phyloP scores from a whole-genome alignment of 2,888 invertebrate genomes.

The Sarcophaga variegata region DNA sequence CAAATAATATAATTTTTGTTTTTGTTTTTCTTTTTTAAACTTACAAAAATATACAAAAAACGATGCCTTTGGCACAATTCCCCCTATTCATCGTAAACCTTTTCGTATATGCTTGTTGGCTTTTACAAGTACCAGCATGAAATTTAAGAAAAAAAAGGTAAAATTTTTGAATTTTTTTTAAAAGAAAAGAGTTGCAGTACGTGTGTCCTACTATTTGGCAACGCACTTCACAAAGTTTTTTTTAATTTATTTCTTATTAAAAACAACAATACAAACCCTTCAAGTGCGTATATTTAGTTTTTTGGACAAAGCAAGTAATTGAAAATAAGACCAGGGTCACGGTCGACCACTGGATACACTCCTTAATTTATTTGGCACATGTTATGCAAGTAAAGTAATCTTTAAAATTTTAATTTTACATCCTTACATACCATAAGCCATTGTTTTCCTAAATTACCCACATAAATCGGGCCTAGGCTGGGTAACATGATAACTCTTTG shows the following conservation, averaged over 20 bases:
- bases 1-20: constrained; percentile 41
- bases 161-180: background rate
- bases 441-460: too few species aligned
- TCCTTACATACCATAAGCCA: too few species aligned
- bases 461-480: too few species aligned
- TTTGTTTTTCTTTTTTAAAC: background rate
- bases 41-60: background rate
- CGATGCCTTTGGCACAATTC: constrained; percentile 43
- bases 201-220: constrained; percentile 48
- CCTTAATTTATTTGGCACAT: too few species aligned
- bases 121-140: constrained; percentile 23
- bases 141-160: background rate
- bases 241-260: background rate
- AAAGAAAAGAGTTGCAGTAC: constrained; percentile 37
- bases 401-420: too few species aligned
- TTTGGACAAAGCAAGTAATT: background rate
- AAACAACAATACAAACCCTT: background rate
- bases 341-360: too few species aligned
- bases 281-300: constrained; percentile 4
- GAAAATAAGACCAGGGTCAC: background rate
- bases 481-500: too few species aligned
- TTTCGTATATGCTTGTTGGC: constrained; percentile 14
- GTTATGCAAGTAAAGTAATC: too few species aligned
- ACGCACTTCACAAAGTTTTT: constrained; percentile 34
- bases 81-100: constrained; percentile 18